A percentile compares a stretch with the other conserved stretches of the same genome.
phyloP scores from a whole-genome alignment of 92 coral and sea anemone species.

The Metridium senile region DNA sequence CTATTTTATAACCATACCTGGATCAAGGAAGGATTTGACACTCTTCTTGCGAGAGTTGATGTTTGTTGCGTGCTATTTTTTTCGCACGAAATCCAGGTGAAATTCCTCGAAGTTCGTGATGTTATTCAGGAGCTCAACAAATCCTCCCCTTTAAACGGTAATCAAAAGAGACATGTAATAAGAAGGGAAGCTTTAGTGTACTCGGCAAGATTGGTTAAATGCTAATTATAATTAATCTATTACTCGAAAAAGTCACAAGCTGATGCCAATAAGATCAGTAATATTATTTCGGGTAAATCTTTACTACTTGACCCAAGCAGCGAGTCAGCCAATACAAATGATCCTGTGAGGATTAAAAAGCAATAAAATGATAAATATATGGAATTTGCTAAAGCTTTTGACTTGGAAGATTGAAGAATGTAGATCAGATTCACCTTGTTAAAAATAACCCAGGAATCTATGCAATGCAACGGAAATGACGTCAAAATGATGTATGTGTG shows the following conservation, averaged over 20 bases:
- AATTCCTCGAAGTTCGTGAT: background rate
- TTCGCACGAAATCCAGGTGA: too few species aligned
- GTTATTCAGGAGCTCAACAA: background rate
- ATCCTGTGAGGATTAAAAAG: background rate
- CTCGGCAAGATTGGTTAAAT: conserved; percentile 1
- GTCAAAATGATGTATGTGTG: background rate
- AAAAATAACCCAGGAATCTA: background rate
- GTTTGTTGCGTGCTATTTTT: too few species aligned
- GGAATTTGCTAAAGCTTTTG: background rate
- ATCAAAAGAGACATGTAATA: background rate
- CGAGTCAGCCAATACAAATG: background rate
- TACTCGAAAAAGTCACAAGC: background rate
- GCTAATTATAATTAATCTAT: conserved; percentile 1
- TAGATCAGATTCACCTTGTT: background rate
- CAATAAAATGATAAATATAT: background rate
- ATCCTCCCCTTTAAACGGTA: background rate
- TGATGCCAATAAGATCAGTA: background rate
- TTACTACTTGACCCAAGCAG: background rate
- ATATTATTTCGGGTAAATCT: background rate
- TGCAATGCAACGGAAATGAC: background rate
- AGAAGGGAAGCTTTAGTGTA: background rate
- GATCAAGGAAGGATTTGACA: too few species aligned
- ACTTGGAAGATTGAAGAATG: background rate
- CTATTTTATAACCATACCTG: too few species aligned
- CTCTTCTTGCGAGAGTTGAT: too few species aligned